Conservation (phyloP, 2,888 invertebrate species). For the Blomia tropicalis region DNA sequence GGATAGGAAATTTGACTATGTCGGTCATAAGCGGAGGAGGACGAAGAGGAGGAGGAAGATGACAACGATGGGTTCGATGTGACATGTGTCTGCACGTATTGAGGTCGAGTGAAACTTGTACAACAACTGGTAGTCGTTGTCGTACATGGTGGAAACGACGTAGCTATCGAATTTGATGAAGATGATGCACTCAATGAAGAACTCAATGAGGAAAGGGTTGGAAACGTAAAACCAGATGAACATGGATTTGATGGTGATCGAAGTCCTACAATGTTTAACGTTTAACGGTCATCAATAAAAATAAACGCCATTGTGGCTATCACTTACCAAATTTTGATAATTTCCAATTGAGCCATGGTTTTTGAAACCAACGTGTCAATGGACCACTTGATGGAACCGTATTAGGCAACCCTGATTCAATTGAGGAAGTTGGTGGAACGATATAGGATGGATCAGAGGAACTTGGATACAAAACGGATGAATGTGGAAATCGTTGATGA, state of each 20-base stretch:
- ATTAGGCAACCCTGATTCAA: no score
- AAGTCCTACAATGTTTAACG: background rate
- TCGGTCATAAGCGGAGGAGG: background rate
- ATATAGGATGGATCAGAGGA: background rate
- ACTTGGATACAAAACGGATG: background rate
- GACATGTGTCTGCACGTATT: background rate
- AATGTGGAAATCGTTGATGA: background rate
- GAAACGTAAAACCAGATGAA: background rate
- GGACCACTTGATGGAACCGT: background rate
- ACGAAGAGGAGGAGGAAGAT: no score
- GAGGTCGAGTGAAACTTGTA: background rate
- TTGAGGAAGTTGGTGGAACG: background rate
- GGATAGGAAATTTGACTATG: background rate
- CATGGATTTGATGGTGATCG: background rate
- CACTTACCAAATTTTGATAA: conserved; percentile 1
- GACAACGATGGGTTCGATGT: background rate
- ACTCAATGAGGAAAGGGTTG: background rate
- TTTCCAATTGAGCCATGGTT: background rate
- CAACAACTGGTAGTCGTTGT: background rate
- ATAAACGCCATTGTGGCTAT: background rate
- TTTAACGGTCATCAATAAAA: background rate
- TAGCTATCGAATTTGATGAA: background rate
- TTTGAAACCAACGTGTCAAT: background rate
- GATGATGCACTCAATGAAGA: background rate
- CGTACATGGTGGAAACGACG: background rate